Base-by-base conservation (phyloP, 1,140 invertebrate species). In the Drosophila prosaltans region DNA sequence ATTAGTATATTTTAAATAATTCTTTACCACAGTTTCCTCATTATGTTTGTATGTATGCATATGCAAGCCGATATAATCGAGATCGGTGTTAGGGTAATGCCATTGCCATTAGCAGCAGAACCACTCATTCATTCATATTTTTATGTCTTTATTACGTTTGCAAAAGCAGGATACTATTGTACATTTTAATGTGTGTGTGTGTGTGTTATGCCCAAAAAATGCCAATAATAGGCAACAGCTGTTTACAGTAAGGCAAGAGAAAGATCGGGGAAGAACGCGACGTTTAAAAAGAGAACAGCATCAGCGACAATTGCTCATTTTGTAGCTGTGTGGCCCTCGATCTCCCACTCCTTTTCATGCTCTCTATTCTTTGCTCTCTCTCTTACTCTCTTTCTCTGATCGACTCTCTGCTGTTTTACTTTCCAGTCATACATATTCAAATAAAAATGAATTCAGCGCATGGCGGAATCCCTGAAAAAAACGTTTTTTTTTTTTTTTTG, bases 111-210 rank as follows among this genome's bases (percentile, higher is more conserved):
- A 48, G 16, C 45, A 48, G 21, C 8, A 21, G 11, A 51, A 9
- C 45, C 76, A 75, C 64, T 74, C 64, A 84, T 89, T 78, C 78
- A 81, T 81, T 81, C 76, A 81, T 75, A 81, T 81, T 79, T 72
- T 74, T 64, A 72, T 74, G 67, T 51, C 45, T 51, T 26, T 51
- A 51, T 51, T 51, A 51, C 24, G 45, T 51, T 26, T 51, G 45
- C 45, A 16, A 51, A 21, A 21, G 45, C 45, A 51, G 45, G 45
- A 51, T 51, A 10, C 21, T 10, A 36, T 36, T 36, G 3, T 36
- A 36, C 6, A 36, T 36, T 10, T 65, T 58, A 69, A 69, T 70
- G 68, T 74, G n/a, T 32, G 1, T 48, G 45, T 74, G 61, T 66
- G 16, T 24, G 5, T 24, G 2, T 30, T 75, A 86, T 80, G 83